A percentile compares a stretch with the other conserved stretches of the same genome.
Conservation (phyloP, 2,888 invertebrate species). For the Amphipoea oculea region DNA sequence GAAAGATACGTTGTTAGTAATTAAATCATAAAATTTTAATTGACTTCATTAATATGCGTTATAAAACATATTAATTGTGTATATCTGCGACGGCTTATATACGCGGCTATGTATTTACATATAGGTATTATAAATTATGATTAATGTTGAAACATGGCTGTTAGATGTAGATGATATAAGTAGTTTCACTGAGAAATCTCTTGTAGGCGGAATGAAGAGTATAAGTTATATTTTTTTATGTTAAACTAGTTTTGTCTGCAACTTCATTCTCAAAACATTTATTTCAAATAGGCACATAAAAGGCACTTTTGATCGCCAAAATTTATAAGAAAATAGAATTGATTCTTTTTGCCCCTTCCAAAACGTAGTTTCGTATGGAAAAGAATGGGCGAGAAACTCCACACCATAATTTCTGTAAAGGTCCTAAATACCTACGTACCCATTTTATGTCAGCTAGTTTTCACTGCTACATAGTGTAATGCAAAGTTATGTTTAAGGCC, state of each 20-base stretch:
- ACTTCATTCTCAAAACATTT: background rate
- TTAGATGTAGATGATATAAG: conserved; percentile 38
- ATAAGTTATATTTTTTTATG: background rate
- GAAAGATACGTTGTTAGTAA: conserved; percentile 52
- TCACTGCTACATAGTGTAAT: background rate
- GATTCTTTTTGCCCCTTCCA: too few relatives aligned
- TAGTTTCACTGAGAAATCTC: conserved; percentile 31
- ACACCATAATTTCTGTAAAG: too few relatives aligned
- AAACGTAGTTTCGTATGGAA: too few relatives aligned
- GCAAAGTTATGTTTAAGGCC: too few relatives aligned
- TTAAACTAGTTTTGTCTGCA: background rate
- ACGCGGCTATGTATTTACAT: conserved; percentile 40
- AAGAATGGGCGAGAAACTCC: too few relatives aligned
- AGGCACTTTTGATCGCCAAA: too few relatives aligned
- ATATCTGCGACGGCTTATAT: conserved; percentile 44
- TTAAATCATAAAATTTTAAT: conserved; percentile 67
- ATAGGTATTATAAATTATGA: conserved; percentile 41
- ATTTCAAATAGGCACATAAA: too few relatives aligned
- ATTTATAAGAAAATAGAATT: too few relatives aligned
- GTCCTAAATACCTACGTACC: background rate
- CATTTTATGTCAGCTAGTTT: background rate
- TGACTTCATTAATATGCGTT: conserved; percentile 58
- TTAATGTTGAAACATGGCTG: conserved; percentile 41
- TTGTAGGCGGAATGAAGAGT: conserved; percentile 8
- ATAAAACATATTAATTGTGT: conserved; percentile 60